Conservation (phyloP, 92 coral and sea anemone genomes). For the Palythoa caribaeorum region DNA sequence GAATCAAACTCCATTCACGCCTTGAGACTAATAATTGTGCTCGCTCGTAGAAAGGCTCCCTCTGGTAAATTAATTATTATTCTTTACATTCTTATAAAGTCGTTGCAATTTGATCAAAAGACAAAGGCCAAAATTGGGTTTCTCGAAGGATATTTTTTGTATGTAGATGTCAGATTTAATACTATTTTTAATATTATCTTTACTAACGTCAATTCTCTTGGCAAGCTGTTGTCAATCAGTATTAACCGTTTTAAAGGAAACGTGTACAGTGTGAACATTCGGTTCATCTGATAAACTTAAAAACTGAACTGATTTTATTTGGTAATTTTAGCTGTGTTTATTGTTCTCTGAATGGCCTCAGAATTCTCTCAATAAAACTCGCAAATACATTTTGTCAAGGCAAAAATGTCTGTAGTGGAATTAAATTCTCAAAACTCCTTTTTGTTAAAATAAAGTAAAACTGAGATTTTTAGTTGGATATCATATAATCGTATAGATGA, state of each 20-base stretch:
- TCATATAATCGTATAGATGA: not conserved
- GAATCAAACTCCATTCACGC: not conserved
- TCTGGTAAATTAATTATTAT: not conserved
- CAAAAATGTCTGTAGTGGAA: not conserved
- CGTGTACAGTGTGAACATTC: no score
- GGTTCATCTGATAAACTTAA: no score
- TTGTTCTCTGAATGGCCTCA: not conserved
- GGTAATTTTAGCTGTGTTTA: no score
- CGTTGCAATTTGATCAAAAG: not conserved
- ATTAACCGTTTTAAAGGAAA: no score
- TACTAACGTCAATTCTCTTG: no score
- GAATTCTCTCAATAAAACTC: not conserved
- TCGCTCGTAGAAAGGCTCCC: not conserved
- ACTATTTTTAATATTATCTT: no score
- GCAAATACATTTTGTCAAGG: not conserved
- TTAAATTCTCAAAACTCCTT: not conserved
- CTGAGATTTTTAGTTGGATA: not conserved
- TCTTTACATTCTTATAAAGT: not conserved
- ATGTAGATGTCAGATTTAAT: no score
- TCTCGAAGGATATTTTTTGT: no score
- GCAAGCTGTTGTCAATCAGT: no score
- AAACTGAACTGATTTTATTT: no score
- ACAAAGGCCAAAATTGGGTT: not conserved
- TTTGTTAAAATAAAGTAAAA: not conserved
- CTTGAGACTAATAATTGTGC: not conserved